Percentiles rank a stretch among this genome's conserved stretches.
These are phyloP conservation scores for Helobdella robusta DNA, from an alignment of 2,888 invertebrate genomes.

Conservation along the genomic window DNA sequence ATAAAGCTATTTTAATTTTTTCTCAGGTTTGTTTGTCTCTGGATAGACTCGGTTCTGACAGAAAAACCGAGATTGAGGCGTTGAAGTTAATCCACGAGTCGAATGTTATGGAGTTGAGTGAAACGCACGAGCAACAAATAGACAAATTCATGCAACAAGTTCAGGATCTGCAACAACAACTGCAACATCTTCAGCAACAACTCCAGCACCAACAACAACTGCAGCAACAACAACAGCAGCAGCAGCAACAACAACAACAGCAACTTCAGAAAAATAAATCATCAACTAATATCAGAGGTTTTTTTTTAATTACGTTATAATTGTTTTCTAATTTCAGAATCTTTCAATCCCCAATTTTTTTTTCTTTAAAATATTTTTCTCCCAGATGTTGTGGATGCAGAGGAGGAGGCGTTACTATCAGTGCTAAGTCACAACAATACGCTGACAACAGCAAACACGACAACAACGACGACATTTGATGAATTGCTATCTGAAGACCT, in stretches of 20 bases:
- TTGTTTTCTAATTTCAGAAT: background rate
- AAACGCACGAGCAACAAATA: constrained; percentile 22
- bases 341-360: too few relatives aligned
- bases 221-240: constrained; percentile 37
- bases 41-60: background rate
- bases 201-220: constrained; percentile 38
- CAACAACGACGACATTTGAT: constrained; percentile 13
- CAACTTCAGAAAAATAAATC: constrained; percentile 22
- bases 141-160: constrained; percentile 23
- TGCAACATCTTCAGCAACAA: constrained; percentile 27
- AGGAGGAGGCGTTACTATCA: background rate
- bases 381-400: background rate
- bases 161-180: background rate
- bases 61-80: constrained; percentile 16
- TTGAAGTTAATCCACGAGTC: constrained; percentile 14
- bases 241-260: constrained; percentile 39
- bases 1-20: background rate
- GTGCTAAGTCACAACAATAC: background rate
- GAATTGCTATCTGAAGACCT: constrained; percentile 16
- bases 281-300: background rate
- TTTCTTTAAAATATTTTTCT: background rate
- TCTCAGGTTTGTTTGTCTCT: background rate
- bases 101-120: constrained; percentile 18
- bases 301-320: background rate
- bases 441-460: too few relatives aligned